Conservation (phyloP, 2,888 invertebrate species). For the Drosophila kuntzei region DNA sequence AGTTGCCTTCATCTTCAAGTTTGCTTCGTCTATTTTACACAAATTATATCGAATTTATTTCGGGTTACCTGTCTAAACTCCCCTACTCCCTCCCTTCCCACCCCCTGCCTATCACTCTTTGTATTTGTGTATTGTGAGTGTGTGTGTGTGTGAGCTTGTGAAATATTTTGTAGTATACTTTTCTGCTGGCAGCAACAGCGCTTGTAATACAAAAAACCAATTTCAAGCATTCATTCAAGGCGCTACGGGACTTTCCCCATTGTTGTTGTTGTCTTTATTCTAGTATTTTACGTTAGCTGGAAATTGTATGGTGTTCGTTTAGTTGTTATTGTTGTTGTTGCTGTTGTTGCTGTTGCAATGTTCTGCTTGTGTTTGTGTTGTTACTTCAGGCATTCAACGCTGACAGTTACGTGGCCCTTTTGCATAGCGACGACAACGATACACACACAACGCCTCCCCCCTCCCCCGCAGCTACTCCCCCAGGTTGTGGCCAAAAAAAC, state of each 20-base stretch:
- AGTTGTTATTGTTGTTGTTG: constrained; percentile 33
- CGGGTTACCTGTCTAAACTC: constrained; percentile 58
- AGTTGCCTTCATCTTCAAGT: not conserved
- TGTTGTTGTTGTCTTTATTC: constrained; percentile 30
- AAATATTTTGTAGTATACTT: constrained; percentile 68
- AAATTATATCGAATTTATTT: constrained; percentile 77
- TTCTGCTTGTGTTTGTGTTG: constrained; percentile 11
- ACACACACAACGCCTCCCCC: constrained; percentile 1
- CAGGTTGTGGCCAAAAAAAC: constrained; percentile 1
- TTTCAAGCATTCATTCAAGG: constrained; percentile 75
- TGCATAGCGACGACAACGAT: constrained; percentile 70
- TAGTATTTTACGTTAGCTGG: constrained; percentile 49
- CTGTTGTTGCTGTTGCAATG: constrained; percentile 20
- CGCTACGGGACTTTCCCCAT: constrained; percentile 62
- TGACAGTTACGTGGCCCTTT: constrained; percentile 65
- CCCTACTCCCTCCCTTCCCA: not conserved
- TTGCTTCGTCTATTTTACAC: constrained; percentile 71
- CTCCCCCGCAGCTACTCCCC: not conserved
- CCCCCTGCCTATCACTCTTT: not conserved
- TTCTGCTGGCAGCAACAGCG: constrained; percentile 54
- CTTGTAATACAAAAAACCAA: constrained; percentile 69
- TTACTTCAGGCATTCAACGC: constrained; percentile 52
- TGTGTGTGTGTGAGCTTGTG: constrained; percentile 21
- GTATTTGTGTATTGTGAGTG: constrained; percentile 13
- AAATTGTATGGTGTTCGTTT: constrained; percentile 41